Evolutionary conservation across 2,113 vertebrate species (phyloP).

Genomic region (Tauraco erythrolophus): DNA sequence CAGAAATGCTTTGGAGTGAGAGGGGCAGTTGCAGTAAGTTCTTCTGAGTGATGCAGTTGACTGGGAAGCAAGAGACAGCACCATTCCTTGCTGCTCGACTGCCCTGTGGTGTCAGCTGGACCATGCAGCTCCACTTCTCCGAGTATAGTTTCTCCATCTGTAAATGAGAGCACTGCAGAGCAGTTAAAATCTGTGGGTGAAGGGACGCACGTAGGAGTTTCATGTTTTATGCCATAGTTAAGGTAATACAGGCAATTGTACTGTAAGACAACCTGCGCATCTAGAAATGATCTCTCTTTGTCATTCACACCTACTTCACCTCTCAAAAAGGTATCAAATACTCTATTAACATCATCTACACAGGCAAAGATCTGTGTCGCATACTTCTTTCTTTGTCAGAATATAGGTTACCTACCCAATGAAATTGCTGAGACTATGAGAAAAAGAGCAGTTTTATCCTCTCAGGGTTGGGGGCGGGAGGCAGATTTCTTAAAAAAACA

Average conservation of each 20-base stretch:
- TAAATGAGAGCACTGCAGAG: background rate
- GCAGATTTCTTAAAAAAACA: background rate
- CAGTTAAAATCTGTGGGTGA: slow-evolving; percentile 8
- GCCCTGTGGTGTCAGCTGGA: background rate
- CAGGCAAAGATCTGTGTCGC: background rate
- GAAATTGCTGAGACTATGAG: background rate
- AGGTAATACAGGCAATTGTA: background rate
- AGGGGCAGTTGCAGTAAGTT: background rate
- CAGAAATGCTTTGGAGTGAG: background rate
- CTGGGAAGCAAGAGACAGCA: background rate
- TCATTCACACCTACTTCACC: slow-evolving; percentile 11
- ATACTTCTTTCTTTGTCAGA: slow-evolving; percentile 12
- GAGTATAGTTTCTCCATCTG: background rate
- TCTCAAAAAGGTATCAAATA: slow-evolving; percentile 24
- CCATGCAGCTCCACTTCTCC: background rate
- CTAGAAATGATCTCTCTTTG: background rate
- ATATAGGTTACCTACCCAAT: slow-evolving; percentile 20
- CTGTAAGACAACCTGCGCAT: background rate
- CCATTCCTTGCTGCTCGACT: background rate
- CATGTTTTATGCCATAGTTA: background rate
- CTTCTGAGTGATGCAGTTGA: background rate
- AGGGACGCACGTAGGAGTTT: background rate
- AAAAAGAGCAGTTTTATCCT: slow-evolving; percentile 15
- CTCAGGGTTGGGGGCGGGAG: background rate
- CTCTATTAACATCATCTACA: background rate